Base-by-base conservation (phyloP, 2,888 invertebrate species). In the Meteorus colon region DNA sequence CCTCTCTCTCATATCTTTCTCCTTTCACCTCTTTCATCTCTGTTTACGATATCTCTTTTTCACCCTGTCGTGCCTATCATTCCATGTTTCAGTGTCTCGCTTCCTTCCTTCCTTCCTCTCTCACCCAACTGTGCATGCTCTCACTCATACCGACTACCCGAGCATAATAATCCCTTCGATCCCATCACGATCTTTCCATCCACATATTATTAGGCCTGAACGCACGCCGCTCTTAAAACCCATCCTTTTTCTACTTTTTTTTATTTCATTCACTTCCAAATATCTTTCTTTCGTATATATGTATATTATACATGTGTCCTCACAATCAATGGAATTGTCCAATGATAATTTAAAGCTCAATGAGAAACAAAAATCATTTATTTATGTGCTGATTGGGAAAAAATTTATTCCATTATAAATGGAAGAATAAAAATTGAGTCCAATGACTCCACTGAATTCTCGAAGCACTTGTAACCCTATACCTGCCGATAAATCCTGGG, bases 141-240 rank as follows among this genome's bases (percentile, higher is more conserved):
- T 73, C 73, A 75, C 73, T 70, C 78, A 48, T 51, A 60, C 73
- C 70, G 69, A 62, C 67, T 72, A 63, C 37, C 78, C 77, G 77
- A 78, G 80, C 86, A 83, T 86, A 86, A 87, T 86, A 86, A 86
- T 84, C 86, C 86, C 87, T 85, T 86, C 86, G 86, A 86, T 86
- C 86, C 83, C 86, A 86, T 86, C 87, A 86, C 87, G 85, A 86
- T 86, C 86, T 86, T 84, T 83, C 84, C 86, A 81, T 84, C 83
- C 86, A 86, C 86, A 84, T 86, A 84, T 86, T 86, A 86, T 86
- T 86, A 86, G 84, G 82, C 70, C 74, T 78, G 82, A 79, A 80
- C 81, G 80, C 81, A 77, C 78, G 74, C 75, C 79, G 76, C 69
- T 74, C 73, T 41, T 72, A 74, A 31, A 37, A 71, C 67, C 63